phyloP scores from a whole-genome alignment of 1,140 invertebrate species.

The Scaptomyza hsui region DNA sequence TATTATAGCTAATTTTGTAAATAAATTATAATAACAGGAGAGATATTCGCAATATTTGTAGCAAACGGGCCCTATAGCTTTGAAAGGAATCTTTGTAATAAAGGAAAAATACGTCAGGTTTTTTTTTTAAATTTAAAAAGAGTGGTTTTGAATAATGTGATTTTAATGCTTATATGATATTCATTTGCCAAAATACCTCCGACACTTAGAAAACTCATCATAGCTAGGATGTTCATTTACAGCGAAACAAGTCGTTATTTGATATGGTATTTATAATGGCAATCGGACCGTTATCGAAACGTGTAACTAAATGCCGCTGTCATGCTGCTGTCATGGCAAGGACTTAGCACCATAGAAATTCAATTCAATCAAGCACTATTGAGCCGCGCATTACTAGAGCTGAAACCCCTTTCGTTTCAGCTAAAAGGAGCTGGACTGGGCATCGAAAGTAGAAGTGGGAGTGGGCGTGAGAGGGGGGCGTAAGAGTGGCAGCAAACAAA shows the following conservation, averaged over 20 bases:
- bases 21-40: too few species aligned
- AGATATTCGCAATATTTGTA: too few species aligned
- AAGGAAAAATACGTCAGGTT: too few species aligned
- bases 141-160: too few species aligned
- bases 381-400: conserved; percentile 30
- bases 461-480: not conserved
- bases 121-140: too few species aligned
- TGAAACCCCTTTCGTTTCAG: conserved; percentile 49
- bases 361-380: conserved; percentile 51
- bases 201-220: not conserved
- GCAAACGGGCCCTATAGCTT: too few species aligned
- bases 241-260: too few species aligned
- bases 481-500: conserved; percentile 52
- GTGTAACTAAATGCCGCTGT: conserved; percentile 40
- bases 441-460: too few species aligned
- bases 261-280: not conserved
- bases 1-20: too few species aligned
- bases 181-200: not conserved
- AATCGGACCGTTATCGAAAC: not conserved
- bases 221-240: too few species aligned
- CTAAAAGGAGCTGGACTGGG: conserved; percentile 8
- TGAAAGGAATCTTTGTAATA: too few species aligned
- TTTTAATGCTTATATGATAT: too few species aligned
- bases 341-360: conserved; percentile 41
- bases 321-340: conserved; percentile 39